These are phyloP conservation scores for Ferdinandea cuprea DNA, from an alignment of 2,888 invertebrate genomes.

Conservation along the genomic window DNA sequence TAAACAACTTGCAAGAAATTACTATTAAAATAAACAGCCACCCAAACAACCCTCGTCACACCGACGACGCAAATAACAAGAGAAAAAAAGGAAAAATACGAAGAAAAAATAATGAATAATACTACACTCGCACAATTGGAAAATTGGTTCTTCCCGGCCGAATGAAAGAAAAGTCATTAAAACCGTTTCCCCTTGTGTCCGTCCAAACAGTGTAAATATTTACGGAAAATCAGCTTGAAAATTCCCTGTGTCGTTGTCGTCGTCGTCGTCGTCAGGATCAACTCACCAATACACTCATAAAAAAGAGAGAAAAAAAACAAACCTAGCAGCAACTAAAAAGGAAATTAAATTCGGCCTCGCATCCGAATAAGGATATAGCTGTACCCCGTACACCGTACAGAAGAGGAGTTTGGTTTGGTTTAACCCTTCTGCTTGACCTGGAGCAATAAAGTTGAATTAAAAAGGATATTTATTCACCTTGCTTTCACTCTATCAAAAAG, in stretches of 20 bases:
- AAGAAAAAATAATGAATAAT: constrained; percentile 45
- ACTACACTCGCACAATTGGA: constrained; percentile 47
- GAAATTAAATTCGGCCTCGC: constrained; percentile 32
- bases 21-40: constrained; percentile 39
- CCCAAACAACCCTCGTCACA: background rate
- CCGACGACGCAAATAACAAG: background rate
- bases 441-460: constrained; percentile 59
- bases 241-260: constrained; percentile 8
- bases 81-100: background rate
- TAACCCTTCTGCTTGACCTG: constrained; percentile 61
- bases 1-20: constrained; percentile 50
- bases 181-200: constrained; percentile 53
- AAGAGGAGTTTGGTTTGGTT: constrained; percentile 11
- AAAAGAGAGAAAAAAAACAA: background rate
- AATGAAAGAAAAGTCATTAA: constrained; percentile 61
- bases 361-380: background rate
- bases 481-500: constrained; percentile 42
- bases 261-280: background rate
- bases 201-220: constrained; percentile 68
- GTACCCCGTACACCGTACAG: too few species aligned
- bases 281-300: background rate
- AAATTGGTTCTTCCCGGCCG: constrained; percentile 60
- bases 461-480: constrained; percentile 61
- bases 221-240: constrained; percentile 62
- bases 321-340: background rate